A percentile compares a stretch with the other conserved stretches of the same genome.
Conservation (phyloP, 2,113 vertebrate species). For the Cavia aperea region DNA sequence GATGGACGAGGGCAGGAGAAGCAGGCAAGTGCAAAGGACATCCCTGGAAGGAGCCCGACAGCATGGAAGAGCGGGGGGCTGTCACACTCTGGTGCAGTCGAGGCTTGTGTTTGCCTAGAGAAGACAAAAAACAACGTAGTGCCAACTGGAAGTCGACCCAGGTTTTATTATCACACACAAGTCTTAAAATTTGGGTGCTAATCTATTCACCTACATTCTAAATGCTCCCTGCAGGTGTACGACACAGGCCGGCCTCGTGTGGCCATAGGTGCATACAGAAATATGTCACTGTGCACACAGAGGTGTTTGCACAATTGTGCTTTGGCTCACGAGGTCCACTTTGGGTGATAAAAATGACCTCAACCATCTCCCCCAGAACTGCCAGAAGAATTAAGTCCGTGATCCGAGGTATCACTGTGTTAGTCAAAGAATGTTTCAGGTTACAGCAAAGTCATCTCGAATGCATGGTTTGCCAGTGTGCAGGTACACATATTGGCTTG, state of each 20-base stretch:
- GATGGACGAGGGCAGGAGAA: neutral
- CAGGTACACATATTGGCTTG: neutral
- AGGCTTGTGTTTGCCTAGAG: neutral
- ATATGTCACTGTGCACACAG: neutral
- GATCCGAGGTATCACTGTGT: neutral
- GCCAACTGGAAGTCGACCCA: neutral
- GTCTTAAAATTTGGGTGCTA: neutral
- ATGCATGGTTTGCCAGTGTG: neutral
- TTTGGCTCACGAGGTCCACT: neutral
- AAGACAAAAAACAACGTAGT: neutral
- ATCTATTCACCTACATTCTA: neutral
- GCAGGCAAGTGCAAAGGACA: neutral
- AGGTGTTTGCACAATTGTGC: neutral
- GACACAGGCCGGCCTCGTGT: neutral
- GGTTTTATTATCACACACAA: neutral
- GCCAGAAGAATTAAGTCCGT: neutral
- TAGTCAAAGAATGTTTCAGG: neutral
- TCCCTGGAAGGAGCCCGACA: neutral
- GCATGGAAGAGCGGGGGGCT: neutral
- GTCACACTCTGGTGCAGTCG: neutral
- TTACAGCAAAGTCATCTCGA: neutral
- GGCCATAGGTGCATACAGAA: too few relatives aligned
- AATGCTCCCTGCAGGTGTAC: neutral
- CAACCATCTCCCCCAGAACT: neutral
- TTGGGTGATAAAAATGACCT: neutral